Base-by-base conservation (phyloP, 2,113 vertebrate species). In the Sapayoa aenigma region DNA sequence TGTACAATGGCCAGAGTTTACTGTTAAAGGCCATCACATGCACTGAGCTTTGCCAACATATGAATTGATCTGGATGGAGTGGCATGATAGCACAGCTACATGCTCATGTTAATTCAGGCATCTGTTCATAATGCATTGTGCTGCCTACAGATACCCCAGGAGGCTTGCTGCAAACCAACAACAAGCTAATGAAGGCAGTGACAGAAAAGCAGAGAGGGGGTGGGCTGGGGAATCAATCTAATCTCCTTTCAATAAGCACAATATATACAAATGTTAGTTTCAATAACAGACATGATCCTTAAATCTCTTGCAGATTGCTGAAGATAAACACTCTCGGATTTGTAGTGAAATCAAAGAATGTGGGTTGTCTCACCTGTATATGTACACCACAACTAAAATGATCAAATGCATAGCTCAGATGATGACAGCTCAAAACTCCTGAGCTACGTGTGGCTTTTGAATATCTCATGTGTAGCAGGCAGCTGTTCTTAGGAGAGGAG, bases 41-140 rank as follows among this genome's bases (percentile, higher is more conserved):
- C 80, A 52, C 0, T 28, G 41, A 95, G 67, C 66, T 89, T 87
- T 83, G 52, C 49, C 84, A 60, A 3, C 15, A 35, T 42, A 71
- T 6, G 37, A 94, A 94, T 86, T 89, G 86, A 97, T 92, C 60
- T 35, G 75, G 55, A 80, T 8, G 47, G 42, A 86, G 68, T 8
- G 22, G 23, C 50, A 66, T 1, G 2, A 53, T 3, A 93, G 52
- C 56, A 69, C 3, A 71, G 90, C 75, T 74, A 44, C 55, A 58
- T 0, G 23, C 69, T 88, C 28, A 0, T 33, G 50, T n/a, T 90
- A 84, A 95, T 80, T 88, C 0, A 0, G 75, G 65, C 92, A 74
- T 95, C 95, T 88, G 63, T 25, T 90, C 80, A 67, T 93, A 90
- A 96, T 92, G 92, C 65, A 59, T 6, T 86, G 67, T 62, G 86